These are phyloP conservation scores for Malurus splendens DNA, from an alignment of 2,797 vertebrate genomes.

Conservation along the genomic window DNA sequence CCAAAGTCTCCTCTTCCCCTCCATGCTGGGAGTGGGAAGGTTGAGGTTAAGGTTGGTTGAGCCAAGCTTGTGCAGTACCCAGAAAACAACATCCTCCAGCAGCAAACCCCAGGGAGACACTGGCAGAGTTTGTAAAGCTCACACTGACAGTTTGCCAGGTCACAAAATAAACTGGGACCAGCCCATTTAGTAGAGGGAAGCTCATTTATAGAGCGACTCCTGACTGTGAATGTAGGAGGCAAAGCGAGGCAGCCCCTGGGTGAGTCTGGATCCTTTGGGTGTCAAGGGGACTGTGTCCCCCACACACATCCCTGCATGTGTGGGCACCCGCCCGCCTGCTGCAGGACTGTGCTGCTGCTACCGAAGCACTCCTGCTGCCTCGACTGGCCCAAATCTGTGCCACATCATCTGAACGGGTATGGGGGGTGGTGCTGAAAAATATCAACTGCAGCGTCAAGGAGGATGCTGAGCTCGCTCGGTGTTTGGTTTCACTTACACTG, in stretches of 20 bases:
- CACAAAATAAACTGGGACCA: not conserved
- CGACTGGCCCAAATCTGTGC: not conserved
- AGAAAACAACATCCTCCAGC: not conserved
- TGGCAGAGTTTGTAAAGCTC: not conserved
- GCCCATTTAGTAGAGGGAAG: not conserved
- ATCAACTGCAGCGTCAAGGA: not conserved
- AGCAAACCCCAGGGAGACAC: not conserved
- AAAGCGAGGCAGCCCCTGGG: not conserved
- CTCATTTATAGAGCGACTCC: not conserved
- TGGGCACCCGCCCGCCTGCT: not conserved
- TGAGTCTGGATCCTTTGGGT: accelerated
- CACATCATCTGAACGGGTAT: not conserved
- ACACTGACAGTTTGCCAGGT: not conserved
- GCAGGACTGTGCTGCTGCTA: not conserved
- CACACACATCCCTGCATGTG: accelerated
- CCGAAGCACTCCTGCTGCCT: accelerated
- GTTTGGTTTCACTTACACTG: not conserved
- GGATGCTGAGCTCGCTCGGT: not conserved
- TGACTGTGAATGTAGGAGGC: accelerated
- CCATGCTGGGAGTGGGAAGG: not conserved
- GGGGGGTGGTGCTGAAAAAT: not conserved
- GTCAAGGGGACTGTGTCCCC: not conserved
- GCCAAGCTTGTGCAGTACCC: not conserved
- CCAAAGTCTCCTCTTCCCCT: not conserved
- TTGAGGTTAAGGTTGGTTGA: not conserved